Evolutionary conservation across 2,888 invertebrate species (phyloP).

Genomic region (Macroteleia sp.): DNA sequence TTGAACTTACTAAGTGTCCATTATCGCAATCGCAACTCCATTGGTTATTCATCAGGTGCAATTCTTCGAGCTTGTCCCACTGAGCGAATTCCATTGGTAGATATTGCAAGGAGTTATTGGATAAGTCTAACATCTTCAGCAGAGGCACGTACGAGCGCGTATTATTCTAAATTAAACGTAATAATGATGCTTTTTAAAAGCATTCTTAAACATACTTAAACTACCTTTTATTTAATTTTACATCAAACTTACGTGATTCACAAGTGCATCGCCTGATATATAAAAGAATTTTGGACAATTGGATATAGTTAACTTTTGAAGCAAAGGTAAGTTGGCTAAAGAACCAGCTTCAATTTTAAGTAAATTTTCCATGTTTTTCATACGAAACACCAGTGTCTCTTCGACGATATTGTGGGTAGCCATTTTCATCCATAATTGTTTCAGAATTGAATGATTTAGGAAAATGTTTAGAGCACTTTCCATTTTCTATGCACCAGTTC

Average conservation of each 20-base stretch:
- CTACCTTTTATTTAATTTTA: background rate
- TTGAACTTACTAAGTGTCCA: conserved; percentile 89
- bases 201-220: too few relatives aligned
- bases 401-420: too few relatives aligned
- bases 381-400: too few relatives aligned
- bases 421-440: too few relatives aligned
- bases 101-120: conserved; percentile 89
- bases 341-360: conserved; percentile 85
- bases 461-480: too few relatives aligned
- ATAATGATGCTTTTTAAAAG: too few relatives aligned
- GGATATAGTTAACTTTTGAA: conserved; percentile 87
- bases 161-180: conserved; percentile 71
- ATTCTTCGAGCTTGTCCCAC: conserved; percentile 88
- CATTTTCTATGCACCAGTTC: too few relatives aligned
- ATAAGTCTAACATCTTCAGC: conserved; percentile 88
- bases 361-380: conserved; percentile 88
- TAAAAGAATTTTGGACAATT: conserved; percentile 87
- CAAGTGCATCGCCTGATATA: conserved; percentile 87
- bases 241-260: conserved; percentile 77
- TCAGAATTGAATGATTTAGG: too few relatives aligned
- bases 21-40: conserved; percentile 92
- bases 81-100: conserved; percentile 88
- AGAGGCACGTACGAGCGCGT: conserved; percentile 87
- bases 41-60: conserved; percentile 90
- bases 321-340: conserved; percentile 85